Conservation (phyloP, 1,140 invertebrate genomes). For the Oreohelix idahoensis region DNA sequence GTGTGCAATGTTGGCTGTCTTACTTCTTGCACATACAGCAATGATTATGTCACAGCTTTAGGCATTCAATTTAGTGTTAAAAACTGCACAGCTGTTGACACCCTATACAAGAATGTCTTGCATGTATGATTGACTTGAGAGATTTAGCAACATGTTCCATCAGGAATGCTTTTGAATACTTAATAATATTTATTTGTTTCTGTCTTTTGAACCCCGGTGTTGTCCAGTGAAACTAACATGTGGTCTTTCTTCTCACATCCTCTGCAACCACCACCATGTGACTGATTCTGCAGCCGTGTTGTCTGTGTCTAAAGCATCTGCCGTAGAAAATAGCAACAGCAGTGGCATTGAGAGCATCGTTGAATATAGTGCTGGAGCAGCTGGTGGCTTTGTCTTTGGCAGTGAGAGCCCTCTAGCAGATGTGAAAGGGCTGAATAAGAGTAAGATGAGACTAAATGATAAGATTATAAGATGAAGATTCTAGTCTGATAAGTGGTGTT, state of each 20-base stretch:
- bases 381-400: constrained; percentile 27
- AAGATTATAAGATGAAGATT: neutral
- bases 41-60: no score
- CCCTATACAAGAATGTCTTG: neutral
- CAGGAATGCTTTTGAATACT: no score
- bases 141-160: no score
- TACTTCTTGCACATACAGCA: no score
- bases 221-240: constrained; percentile 30
- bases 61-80: no score
- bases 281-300: constrained; percentile 17
- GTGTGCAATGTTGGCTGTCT: no score
- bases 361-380: neutral
- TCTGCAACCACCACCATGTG: neutral
- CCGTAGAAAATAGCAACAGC: neutral
- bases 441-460: constrained; percentile 23
- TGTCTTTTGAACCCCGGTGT: neutral
- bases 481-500: no score
- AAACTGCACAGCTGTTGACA: neutral
- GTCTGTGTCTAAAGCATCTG: constrained; percentile 18
- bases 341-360: neutral
- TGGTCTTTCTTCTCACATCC: neutral
- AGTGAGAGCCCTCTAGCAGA: constrained; percentile 5
- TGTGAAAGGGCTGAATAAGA: constrained; percentile 37
- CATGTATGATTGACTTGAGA: neutral
- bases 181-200: neutral